phyloP scores from a whole-genome alignment of 2,888 invertebrate species.

The Tyria jacobaeae region DNA sequence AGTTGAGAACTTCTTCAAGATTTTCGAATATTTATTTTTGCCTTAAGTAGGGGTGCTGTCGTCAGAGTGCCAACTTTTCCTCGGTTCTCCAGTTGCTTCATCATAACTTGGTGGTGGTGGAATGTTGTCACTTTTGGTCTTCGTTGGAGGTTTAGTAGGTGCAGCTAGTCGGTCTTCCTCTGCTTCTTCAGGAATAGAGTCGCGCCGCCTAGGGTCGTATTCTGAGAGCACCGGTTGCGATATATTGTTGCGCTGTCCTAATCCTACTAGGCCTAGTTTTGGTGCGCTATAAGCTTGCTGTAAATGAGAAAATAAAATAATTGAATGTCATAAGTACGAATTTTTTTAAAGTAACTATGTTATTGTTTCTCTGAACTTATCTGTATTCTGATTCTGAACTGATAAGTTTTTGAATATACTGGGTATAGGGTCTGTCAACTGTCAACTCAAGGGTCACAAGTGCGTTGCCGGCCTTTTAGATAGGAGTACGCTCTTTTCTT shows the following conservation, averaged over 20 bases:
- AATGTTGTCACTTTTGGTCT: conserved; percentile 74
- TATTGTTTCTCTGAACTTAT: too few species aligned
- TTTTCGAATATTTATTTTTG: conserved; percentile 23
- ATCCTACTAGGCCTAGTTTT: conserved; percentile 80
- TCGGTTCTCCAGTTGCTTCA: conserved; percentile 75
- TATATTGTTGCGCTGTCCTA: conserved; percentile 87
- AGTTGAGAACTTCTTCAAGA: conserved; percentile 21
- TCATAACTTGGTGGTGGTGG: conserved; percentile 78
- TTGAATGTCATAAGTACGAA: not conserved
- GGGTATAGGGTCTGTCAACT: too few species aligned
- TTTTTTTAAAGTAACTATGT: too few species aligned
- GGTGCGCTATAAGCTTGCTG: conserved; percentile 88
- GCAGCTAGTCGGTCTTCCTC: conserved; percentile 77
- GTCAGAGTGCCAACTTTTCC: conserved; percentile 85
- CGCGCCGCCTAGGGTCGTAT: conserved; percentile 85
- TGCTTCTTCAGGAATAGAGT: conserved; percentile 88
- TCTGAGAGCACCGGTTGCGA: conserved; percentile 87
- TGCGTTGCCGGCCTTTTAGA: too few species aligned
- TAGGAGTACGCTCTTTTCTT: too few species aligned
- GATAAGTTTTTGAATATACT: too few species aligned
- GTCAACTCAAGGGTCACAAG: too few species aligned
- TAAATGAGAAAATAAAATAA: conserved; percentile 31
- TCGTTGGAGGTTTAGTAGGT: conserved; percentile 64
- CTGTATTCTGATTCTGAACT: too few species aligned
- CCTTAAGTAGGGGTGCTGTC: conserved; percentile 80